phyloP scores from a whole-genome alignment of 2,113 vertebrate genomes.

The Petaurus breviceps region DNA sequence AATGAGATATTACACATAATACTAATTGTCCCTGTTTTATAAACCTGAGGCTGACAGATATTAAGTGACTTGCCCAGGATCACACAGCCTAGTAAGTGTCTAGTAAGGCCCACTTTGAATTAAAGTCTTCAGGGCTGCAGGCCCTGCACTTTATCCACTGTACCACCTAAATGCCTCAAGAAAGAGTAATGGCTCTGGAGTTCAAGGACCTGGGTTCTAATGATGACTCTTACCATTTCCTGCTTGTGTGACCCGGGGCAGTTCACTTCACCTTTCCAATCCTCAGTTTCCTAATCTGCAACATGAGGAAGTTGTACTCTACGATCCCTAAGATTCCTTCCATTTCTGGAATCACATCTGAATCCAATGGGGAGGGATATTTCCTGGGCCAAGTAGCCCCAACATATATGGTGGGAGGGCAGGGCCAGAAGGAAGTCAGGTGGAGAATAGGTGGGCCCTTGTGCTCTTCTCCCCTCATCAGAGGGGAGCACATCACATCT shows the following conservation, averaged over 20 bases:
- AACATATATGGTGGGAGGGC: not conserved
- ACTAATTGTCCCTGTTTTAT: not conserved
- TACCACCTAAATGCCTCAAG: not conserved
- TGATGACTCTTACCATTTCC: not conserved
- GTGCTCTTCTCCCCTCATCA: not conserved
- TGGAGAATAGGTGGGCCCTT: not conserved
- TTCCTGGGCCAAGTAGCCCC: too few relatives aligned
- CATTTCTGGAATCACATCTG: not conserved
- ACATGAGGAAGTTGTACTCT: too few relatives aligned
- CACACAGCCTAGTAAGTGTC: not conserved
- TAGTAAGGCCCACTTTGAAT: not conserved
- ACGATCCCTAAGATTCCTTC: not conserved
- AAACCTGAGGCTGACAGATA: not conserved
- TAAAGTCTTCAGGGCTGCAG: not conserved
- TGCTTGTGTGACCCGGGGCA: not conserved
- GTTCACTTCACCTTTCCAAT: not conserved
- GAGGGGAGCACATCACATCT: not conserved
- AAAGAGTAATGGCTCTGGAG: not conserved
- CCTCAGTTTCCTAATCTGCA: too few relatives aligned
- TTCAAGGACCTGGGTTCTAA: not conserved
- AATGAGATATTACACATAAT: not conserved
- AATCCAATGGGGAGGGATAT: not conserved
- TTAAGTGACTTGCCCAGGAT: not conserved
- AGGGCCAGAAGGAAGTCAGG: too few relatives aligned
- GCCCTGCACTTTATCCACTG: not conserved